These are phyloP conservation scores for Galago senegalensis DNA, from an alignment of 2,797 vertebrate genomes.

Conservation along the genomic window DNA sequence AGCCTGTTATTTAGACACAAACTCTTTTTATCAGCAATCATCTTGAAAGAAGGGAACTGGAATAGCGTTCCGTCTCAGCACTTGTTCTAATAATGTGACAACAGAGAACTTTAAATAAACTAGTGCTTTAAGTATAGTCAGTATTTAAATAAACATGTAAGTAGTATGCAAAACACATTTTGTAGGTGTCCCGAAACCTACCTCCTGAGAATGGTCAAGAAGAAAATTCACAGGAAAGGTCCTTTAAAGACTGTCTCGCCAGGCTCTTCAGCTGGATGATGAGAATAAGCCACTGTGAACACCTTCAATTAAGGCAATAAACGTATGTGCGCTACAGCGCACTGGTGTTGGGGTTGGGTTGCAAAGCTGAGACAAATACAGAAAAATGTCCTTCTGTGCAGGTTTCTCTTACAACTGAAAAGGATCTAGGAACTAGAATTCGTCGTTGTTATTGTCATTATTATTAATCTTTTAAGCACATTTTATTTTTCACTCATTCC, in stretches of 20 bases:
- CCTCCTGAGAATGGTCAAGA: slow-evolving; percentile 89
- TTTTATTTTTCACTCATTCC: neutral
- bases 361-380: neutral
- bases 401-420: neutral
- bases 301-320: slow-evolving; percentile 93
- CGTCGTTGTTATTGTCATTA: neutral
- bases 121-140: neutral
- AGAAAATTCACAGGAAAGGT: slow-evolving; percentile 86
- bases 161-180: slow-evolving; percentile 58
- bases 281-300: slow-evolving; percentile 89
- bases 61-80: neutral
- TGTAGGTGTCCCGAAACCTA: slow-evolving; percentile 87
- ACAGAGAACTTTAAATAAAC: neutral
- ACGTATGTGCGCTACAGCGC: slow-evolving; percentile 85
- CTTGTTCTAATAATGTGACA: neutral
- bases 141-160: neutral
- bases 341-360: slow-evolving; percentile 78
- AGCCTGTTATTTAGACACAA: neutral
- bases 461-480: neutral
- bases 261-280: slow-evolving; percentile 92
- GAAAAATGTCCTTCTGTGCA: slow-evolving; percentile 84
- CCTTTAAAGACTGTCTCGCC: slow-evolving; percentile 90
- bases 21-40: neutral
- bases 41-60: neutral
- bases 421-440: neutral